Evolutionary conservation across 2,113 vertebrate genomes (phyloP).

Genomic region (Synchiropus splendidus): DNA sequence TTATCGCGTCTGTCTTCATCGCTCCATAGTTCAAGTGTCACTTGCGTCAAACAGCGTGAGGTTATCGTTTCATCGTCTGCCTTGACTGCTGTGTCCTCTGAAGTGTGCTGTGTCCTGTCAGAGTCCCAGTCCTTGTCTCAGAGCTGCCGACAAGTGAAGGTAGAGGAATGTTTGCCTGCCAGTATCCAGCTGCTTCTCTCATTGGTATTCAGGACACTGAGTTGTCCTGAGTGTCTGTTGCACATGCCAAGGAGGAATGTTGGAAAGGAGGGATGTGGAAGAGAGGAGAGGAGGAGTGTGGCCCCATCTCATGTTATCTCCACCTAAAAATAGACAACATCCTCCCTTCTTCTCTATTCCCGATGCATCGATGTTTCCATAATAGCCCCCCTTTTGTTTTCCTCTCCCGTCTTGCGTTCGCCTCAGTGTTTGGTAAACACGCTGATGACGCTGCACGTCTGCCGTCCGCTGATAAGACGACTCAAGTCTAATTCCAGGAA

Average conservation of each 20-base stretch:
- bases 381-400: constrained; percentile 19
- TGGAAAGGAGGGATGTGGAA: constrained; percentile 33
- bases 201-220: constrained; percentile 58
- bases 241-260: constrained; percentile 60
- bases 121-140: constrained; percentile 37
- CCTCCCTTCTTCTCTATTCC: constrained; percentile 46
- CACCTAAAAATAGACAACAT: constrained; percentile 59
- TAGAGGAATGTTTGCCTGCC: constrained; percentile 55
- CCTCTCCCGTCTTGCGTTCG: constrained; percentile 18
- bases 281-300: constrained; percentile 24
- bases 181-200: constrained; percentile 54
- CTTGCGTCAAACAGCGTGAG: constrained; percentile 23
- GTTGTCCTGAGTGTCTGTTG: constrained; percentile 41
- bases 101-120: constrained; percentile 37
- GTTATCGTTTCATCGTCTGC: constrained; percentile 26
- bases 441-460: constrained; percentile 15
- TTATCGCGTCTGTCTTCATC: constrained; percentile 27
- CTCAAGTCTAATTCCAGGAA: constrained; percentile 26
- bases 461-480: constrained; percentile 39
- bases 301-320: constrained; percentile 37
- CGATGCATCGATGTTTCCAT: constrained; percentile 37
- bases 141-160: constrained; percentile 39
- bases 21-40: constrained; percentile 24
- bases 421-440: constrained; percentile 33
- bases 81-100: constrained; percentile 28